Evolutionary conservation across 2,888 invertebrate species (phyloP).

Genomic region (Cistogaster globosa): DNA sequence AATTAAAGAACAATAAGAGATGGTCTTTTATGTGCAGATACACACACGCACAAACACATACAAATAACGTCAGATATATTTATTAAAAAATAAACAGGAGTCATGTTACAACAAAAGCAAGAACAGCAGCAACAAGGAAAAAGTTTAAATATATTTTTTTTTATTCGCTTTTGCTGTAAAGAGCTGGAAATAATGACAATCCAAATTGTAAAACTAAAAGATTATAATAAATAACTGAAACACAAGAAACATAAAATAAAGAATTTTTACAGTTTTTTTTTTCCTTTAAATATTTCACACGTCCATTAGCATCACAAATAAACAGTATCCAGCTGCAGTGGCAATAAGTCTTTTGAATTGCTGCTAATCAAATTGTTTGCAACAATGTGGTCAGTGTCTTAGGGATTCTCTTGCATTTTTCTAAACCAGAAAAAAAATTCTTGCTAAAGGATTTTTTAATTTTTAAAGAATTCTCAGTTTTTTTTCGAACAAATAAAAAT

Average conservation of each 20-base stretch:
- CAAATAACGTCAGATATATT: background rate
- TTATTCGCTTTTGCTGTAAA: background rate
- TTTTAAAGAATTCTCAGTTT: background rate
- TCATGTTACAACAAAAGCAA: background rate
- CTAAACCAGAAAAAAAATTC: background rate
- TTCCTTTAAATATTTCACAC: background rate
- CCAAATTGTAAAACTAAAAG: constrained; percentile 1
- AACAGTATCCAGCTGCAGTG: background rate
- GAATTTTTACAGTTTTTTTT: background rate
- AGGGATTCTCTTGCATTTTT: background rate
- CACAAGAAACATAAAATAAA: background rate
- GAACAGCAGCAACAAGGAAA: background rate
- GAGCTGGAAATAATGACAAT: constrained; percentile 1
- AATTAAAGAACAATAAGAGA: constrained; percentile 54
- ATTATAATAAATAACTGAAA: constrained; percentile 12
- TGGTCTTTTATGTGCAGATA: background rate
- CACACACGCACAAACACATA: background rate
- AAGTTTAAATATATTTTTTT: constrained; percentile 1
- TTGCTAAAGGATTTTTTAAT: constrained; percentile 20
- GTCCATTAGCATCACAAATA: constrained; percentile 4
- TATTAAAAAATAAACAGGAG: background rate
- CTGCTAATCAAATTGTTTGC: constrained; percentile 40
- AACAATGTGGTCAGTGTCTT: constrained; percentile 39
- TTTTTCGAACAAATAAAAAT: constrained; percentile 34
- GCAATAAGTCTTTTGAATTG: constrained; percentile 2